Evolutionary conservation across 2,888 invertebrate genomes (phyloP).

Genomic region (Volucella inflata): DNA sequence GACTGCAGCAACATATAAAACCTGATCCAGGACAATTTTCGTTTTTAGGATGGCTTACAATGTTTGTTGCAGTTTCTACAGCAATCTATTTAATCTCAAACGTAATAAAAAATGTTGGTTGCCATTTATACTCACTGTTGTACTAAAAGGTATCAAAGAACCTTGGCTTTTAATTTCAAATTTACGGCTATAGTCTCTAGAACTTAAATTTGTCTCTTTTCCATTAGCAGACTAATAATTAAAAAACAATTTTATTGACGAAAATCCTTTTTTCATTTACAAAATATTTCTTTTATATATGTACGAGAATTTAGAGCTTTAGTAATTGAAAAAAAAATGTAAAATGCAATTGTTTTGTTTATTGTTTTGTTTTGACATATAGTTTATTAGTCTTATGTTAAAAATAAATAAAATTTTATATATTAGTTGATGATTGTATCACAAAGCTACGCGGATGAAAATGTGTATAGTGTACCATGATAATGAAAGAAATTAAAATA

Average conservation of each 20-base stretch:
- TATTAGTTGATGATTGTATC: slow-evolving; percentile 1
- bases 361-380: slow-evolving; percentile 21
- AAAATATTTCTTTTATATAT: neutral
- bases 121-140: slow-evolving; percentile 82
- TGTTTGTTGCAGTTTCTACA: slow-evolving; percentile 82
- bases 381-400: slow-evolving; percentile 27
- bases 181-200: neutral
- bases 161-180: neutral
- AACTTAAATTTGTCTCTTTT: neutral
- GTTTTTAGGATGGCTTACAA: slow-evolving; percentile 82
- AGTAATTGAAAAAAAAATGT: neutral
- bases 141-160: slow-evolving; percentile 77
- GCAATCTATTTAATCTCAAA: slow-evolving; percentile 81
- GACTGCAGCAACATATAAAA: slow-evolving; percentile 81
- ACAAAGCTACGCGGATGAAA: too few species aligned
- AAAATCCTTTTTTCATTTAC: too few species aligned
- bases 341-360: neutral
- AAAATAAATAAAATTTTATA: slow-evolving; percentile 21
- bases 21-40: slow-evolving; percentile 81
- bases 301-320: neutral
- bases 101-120: slow-evolving; percentile 81
- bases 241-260: too few species aligned
- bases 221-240: slow-evolving; percentile 9
- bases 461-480: too few species aligned
- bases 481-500: too few species aligned